Percentiles rank a stretch among this genome's conserved stretches.
Conservation (phyloP, 92 coral and sea anemone species). For the Bergia puertoricense region DNA sequence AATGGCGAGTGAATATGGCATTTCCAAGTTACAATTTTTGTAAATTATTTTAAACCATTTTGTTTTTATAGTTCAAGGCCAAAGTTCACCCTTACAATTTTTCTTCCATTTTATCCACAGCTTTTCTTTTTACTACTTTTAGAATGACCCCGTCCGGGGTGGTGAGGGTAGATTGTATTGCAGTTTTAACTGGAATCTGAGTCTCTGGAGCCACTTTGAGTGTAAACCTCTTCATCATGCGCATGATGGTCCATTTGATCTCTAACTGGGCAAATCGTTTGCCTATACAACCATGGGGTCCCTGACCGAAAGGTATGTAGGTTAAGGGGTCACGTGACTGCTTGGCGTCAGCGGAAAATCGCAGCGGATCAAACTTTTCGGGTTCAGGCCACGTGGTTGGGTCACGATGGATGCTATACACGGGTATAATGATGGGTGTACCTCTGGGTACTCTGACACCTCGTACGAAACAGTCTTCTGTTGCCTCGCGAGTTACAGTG, state of each 20-base stretch:
- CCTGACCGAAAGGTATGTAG: conserved; percentile 5
- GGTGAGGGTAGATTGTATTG: neutral
- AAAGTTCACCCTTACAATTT: neutral
- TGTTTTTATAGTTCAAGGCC: neutral
- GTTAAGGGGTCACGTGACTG: neutral
- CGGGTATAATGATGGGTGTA: neutral
- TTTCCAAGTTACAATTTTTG: too few relatives aligned
- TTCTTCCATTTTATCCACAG: neutral
- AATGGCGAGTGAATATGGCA: too few relatives aligned
- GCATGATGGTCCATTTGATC: neutral
- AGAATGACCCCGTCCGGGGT: neutral
- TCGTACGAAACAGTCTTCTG: neutral
- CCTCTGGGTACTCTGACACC: neutral
- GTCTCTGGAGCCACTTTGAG: neutral
- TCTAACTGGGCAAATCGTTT: neutral
- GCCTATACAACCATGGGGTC: neutral
- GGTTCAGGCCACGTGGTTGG: conserved; percentile 5
- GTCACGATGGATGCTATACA: conserved; percentile 7
- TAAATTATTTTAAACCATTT: too few relatives aligned
- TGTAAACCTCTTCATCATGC: neutral
- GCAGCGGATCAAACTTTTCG: neutral
- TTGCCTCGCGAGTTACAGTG: neutral
- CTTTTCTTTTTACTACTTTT: neutral
- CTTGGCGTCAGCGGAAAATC: neutral
- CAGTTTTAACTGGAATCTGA: neutral